phyloP scores from a whole-genome alignment of 2,888 invertebrate species.

The Amphipyra tragopoginis region DNA sequence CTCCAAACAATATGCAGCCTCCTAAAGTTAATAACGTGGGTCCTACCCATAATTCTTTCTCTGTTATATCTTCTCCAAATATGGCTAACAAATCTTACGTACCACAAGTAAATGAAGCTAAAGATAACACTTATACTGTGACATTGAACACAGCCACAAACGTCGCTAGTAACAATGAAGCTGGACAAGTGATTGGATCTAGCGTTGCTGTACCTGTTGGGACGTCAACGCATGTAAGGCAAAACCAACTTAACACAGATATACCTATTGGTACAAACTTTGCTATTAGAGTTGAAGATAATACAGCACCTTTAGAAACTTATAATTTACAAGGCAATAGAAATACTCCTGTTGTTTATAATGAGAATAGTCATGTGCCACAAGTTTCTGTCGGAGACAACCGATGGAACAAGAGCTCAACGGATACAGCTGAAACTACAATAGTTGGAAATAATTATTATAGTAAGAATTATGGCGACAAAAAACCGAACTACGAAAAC shows the following conservation, averaged over 20 bases:
- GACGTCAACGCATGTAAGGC: constrained; percentile 69
- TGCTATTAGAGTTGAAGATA: constrained; percentile 86
- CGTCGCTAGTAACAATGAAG: constrained; percentile 74
- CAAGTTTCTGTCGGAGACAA: constrained; percentile 75
- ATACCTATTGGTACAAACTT: constrained; percentile 88
- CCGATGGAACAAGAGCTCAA: constrained; percentile 79
- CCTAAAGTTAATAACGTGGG: constrained; percentile 54
- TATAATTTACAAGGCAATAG: constrained; percentile 72
- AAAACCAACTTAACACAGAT: constrained; percentile 79
- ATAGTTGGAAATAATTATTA: constrained; percentile 57
- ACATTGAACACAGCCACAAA: constrained; percentile 82
- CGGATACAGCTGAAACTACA: constrained; percentile 55
- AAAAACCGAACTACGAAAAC: constrained; percentile 19
- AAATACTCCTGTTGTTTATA: constrained; percentile 67
- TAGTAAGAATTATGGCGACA: constrained; percentile 51
- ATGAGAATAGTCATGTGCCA: constrained; percentile 64
- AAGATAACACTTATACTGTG: constrained; percentile 78
- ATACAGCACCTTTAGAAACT: constrained; percentile 72
- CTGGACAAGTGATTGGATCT: constrained; percentile 78
- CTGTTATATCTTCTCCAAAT: constrained; percentile 65
- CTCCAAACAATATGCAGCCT: constrained; percentile 28
- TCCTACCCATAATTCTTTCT: constrained; percentile 64
- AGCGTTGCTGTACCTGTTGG: constrained; percentile 79
- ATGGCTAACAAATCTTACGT: constrained; percentile 70
- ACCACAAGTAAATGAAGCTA: constrained; percentile 64